Percentiles rank a stretch among this genome's conserved stretches.
Conservation (phyloP, 2,888 invertebrate species). For the Folsomia candida region DNA sequence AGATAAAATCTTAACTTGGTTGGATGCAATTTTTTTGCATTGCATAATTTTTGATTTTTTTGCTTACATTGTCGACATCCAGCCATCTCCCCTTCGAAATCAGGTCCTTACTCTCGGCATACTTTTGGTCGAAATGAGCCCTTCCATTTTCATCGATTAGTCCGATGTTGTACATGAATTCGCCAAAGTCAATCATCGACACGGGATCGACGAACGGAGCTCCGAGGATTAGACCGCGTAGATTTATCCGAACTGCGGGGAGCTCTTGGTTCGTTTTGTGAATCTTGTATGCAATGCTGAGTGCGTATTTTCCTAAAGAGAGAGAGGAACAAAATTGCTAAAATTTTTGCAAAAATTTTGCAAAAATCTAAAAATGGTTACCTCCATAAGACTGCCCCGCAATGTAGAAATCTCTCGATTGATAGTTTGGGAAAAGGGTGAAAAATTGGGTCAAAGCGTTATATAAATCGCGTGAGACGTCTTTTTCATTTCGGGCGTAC, state of each 20-base stretch:
- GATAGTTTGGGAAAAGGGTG: conserved; percentile 73
- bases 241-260: conserved; percentile 66
- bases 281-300: conserved; percentile 64
- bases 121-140: conserved; percentile 62
- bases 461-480: conserved; percentile 77
- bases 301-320: conserved; percentile 67
- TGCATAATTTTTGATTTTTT: conserved; percentile 5
- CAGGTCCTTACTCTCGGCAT: conserved; percentile 58
- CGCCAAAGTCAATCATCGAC: conserved; percentile 42
- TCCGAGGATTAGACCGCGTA: conserved; percentile 56
- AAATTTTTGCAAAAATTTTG: background rate
- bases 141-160: conserved; percentile 52
- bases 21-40: too few relatives aligned
- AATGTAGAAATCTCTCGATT: conserved; percentile 74
- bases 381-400: conserved; percentile 88
- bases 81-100: conserved; percentile 66
- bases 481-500: conserved; percentile 73
- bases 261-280: conserved; percentile 62
- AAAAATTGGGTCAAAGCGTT: conserved; percentile 78
- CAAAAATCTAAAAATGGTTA: background rate
- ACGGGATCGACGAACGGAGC: conserved; percentile 43
- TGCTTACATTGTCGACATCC: conserved; percentile 66
- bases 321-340: too few relatives aligned
- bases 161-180: conserved; percentile 48
- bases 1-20: background rate